These are phyloP conservation scores for Hemithea aestivaria DNA, from an alignment of 2,888 invertebrate species.

Conservation along the genomic window DNA sequence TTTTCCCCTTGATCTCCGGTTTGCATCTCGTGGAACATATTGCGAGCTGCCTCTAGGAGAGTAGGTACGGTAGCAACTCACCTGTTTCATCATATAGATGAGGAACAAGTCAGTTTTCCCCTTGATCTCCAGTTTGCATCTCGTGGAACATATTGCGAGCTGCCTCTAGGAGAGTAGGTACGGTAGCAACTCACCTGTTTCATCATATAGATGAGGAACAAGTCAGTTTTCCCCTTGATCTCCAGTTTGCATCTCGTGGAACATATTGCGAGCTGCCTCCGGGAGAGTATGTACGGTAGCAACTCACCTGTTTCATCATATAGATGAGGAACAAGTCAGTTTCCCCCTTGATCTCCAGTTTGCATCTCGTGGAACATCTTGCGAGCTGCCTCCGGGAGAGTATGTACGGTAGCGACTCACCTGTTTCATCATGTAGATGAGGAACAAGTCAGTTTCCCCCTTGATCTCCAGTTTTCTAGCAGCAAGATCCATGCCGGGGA, in stretches of 20 bases:
- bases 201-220: constrained; percentile 57
- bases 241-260: constrained; percentile 57
- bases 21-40: too few relatives aligned
- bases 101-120: constrained; percentile 62
- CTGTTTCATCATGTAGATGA: constrained; percentile 60
- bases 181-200: too few relatives aligned
- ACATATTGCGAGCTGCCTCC: constrained; percentile 52
- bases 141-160: constrained; percentile 52
- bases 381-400: constrained; percentile 62
- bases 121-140: constrained; percentile 52
- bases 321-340: constrained; percentile 59
- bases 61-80: too few relatives aligned
- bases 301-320: constrained; percentile 64
- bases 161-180: too few relatives aligned
- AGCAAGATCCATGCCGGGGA: constrained; percentile 60
- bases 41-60: too few relatives aligned
- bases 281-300: too few relatives aligned
- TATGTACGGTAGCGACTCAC: too few relatives aligned
- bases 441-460: constrained; percentile 59
- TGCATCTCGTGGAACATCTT: constrained; percentile 51
- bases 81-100: constrained; percentile 59
- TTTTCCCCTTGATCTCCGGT: constrained; percentile 56
- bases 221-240: constrained; percentile 54
- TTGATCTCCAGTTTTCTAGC: constrained; percentile 50
- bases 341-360: constrained; percentile 54